phyloP scores from a whole-genome alignment of 2,113 vertebrate species.

The Oriolus oriolus region DNA sequence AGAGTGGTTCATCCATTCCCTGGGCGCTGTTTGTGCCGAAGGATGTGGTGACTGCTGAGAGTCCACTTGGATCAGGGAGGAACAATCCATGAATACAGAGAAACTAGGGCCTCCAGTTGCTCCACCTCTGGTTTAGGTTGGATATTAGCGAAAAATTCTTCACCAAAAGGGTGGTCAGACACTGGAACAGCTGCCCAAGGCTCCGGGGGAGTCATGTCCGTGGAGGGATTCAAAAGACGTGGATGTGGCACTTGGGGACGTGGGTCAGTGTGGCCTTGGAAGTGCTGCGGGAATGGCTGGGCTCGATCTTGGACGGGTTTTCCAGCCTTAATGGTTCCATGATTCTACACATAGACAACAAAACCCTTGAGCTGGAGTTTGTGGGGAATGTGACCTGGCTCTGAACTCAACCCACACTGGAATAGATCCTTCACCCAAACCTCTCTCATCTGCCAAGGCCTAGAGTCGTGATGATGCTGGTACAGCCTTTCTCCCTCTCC shows the following conservation, averaged over 20 bases:
- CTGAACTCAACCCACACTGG: neutral
- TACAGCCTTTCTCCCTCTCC: neutral
- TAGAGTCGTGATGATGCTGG: neutral
- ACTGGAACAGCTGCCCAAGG: neutral
- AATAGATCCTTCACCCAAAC: neutral
- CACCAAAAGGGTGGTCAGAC: neutral
- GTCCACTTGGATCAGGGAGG: neutral
- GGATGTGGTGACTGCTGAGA: neutral
- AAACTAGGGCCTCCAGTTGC: neutral
- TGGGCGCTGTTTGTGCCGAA: neutral
- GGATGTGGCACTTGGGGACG: neutral
- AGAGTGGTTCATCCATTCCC: neutral
- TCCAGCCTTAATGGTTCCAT: neutral
- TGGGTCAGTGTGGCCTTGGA: neutral
- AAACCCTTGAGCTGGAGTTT: neutral
- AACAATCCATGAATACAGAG: neutral
- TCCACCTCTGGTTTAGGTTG: neutral
- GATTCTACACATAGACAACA: neutral
- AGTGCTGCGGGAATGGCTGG: neutral
- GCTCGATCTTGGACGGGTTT: neutral
- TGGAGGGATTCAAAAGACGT: accelerated
- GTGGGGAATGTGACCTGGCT: neutral
- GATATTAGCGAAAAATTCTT: neutral
- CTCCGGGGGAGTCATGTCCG: neutral
- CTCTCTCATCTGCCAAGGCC: neutral